Percentiles rank a stretch among this genome's conserved stretches.
These are phyloP conservation scores for Melipona quadrifasciata DNA, from an alignment of 1,140 invertebrate species.

Conservation along the genomic window DNA sequence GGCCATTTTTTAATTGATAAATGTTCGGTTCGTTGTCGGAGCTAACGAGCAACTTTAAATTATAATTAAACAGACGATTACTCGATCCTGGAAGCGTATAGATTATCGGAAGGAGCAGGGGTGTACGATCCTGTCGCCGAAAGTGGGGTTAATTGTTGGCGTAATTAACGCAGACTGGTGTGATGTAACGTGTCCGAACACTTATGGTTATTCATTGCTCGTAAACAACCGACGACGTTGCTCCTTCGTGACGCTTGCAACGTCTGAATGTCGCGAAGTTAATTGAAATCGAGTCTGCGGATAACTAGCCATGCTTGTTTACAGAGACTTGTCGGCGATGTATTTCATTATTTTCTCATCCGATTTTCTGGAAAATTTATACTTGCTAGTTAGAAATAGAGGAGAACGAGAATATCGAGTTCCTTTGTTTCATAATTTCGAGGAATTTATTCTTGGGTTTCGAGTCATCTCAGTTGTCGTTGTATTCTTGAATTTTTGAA, in stretches of 20 bases:
- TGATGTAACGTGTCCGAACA: slow-evolving; percentile 48
- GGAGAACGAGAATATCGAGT: background rate
- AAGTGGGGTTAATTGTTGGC: slow-evolving; percentile 53
- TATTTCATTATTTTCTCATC: background rate
- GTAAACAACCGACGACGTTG: slow-evolving; percentile 42
- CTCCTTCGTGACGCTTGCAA: slow-evolving; percentile 1
- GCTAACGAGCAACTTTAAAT: slow-evolving; percentile 38
- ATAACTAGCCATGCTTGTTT: slow-evolving; percentile 47
- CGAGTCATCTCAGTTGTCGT: background rate
- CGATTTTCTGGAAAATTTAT: background rate
- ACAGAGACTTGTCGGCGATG: slow-evolving; percentile 3
- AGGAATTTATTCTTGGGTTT: background rate
- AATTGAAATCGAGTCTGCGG: slow-evolving; percentile 47
- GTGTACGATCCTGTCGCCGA: background rate
- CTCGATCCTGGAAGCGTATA: background rate
- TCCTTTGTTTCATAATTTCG: background rate
- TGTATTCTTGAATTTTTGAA: background rate
- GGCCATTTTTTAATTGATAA: slow-evolving; percentile 26
- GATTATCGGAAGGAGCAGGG: background rate
- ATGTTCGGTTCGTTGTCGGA: background rate
- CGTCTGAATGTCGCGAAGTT: slow-evolving; percentile 11
- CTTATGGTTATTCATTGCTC: slow-evolving; percentile 66
- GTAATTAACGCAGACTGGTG: slow-evolving; percentile 51
- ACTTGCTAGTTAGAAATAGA: background rate
- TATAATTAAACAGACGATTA: slow-evolving; percentile 43